Percentiles rank a stretch among this genome's conserved stretches.
These are phyloP conservation scores for Zaprionus obscuricornis DNA, from an alignment of 2,888 invertebrate species.

Conservation along the genomic window DNA sequence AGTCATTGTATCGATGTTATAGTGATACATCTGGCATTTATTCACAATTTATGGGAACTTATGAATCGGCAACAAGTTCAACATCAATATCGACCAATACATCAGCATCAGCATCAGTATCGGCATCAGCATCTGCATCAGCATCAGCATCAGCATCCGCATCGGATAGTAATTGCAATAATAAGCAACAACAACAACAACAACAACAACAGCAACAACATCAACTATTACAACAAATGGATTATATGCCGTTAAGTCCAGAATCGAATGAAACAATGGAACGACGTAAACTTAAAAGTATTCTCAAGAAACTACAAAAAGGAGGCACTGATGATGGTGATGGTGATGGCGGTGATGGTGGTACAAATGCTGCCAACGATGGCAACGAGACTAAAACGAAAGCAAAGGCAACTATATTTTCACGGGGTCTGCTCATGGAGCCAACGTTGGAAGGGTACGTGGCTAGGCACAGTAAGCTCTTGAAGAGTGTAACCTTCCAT, in stretches of 20 bases:
- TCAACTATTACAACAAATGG: slow-evolving; percentile 54
- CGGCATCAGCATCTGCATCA: slow-evolving; percentile 47
- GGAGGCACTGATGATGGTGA: slow-evolving; percentile 78
- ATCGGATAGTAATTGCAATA: slow-evolving; percentile 62
- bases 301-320: slow-evolving; percentile 92
- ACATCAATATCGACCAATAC: slow-evolving; percentile 79
- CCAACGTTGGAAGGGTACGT: slow-evolving; percentile 95
- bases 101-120: slow-evolving; percentile 50
- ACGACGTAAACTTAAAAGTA: slow-evolving; percentile 91
- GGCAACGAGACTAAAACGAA: slow-evolving; percentile 48
- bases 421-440: slow-evolving; percentile 88
- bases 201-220: slow-evolving; percentile 42
- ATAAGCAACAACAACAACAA: slow-evolving; percentile 39
- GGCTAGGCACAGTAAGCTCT: slow-evolving; percentile 93
- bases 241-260: slow-evolving; percentile 84
- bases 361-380: slow-evolving; percentile 30
- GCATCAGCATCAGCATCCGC: slow-evolving; percentile 41
- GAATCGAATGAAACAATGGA: slow-evolving; percentile 93
- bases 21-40: slow-evolving; percentile 91
- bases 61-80: slow-evolving; percentile 83
- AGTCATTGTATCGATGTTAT: slow-evolving; percentile 89
- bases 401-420: slow-evolving; percentile 30
- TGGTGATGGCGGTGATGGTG: slow-evolving; percentile 5
- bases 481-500: slow-evolving; percentile 95
- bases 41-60: slow-evolving; percentile 82